Evolutionary conservation across 1,140 invertebrate species (phyloP).

Genomic region (Panonychus citri): DNA sequence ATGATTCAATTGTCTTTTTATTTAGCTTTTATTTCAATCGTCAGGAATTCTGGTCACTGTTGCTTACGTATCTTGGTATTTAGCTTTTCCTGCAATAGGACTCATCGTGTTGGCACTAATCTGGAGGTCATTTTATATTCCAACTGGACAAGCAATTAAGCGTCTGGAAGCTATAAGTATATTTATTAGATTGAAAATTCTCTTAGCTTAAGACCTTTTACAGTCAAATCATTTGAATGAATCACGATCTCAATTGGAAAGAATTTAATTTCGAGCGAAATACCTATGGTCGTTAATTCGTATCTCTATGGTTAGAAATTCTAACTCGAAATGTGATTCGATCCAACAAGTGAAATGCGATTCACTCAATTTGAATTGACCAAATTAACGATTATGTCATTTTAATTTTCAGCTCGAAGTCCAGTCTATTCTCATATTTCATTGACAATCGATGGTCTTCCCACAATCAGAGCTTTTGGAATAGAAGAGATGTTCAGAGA

Average conservation of each 20-base stretch:
- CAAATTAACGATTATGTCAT: background rate
- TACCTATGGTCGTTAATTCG: too few species aligned
- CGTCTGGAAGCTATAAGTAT: constrained; percentile 49
- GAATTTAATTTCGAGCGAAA: too few species aligned
- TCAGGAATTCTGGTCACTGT: constrained; percentile 3
- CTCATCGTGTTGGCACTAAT: constrained; percentile 46
- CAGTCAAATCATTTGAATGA: too few species aligned
- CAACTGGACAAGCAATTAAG: constrained; percentile 58
- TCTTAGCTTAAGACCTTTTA: too few species aligned
- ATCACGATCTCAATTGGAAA: too few species aligned
- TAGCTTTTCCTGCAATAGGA: constrained; percentile 41
- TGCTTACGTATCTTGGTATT: background rate
- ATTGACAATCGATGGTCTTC: constrained; percentile 60
- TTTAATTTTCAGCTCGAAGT: constrained; percentile 20
- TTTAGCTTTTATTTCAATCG: background rate
- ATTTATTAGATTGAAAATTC: too few species aligned
- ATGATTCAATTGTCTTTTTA: too few species aligned
- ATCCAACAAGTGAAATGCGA: background rate
- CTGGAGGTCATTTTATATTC: constrained; percentile 51
- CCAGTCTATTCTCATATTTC: constrained; percentile 68
- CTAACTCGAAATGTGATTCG: background rate
- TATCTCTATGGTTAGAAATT: too few species aligned
- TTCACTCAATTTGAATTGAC: background rate
- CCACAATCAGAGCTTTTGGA: constrained; percentile 63
- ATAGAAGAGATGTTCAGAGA: constrained; percentile 41